Evolutionary conservation across 92 coral and sea anemone species (phyloP), one percentile per base, ranked within the genome.

Genomic region (Muricea muricata): DNA sequence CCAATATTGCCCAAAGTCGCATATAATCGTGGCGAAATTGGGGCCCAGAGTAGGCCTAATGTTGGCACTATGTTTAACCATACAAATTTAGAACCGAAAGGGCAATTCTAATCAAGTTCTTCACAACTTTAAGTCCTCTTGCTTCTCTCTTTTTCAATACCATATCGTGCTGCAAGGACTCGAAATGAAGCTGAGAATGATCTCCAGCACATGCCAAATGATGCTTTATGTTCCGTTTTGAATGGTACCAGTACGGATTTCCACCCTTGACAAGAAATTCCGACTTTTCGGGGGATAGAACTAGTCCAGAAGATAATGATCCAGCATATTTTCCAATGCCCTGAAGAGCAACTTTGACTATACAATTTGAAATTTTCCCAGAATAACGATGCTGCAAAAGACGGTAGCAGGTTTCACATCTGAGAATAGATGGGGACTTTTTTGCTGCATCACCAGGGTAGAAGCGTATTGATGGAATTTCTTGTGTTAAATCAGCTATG

Each of bases 251-350:
- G 10, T 42, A 73, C 13, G 14, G 4, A 39, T 73, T 73, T 47
- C 57, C 32, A 7, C 79, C 79, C 20, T 2, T 45, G 0, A 73
- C 34, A 7, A 73, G 33, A 7, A n/a, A n/a, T 14, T 74, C 80
- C 28, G 80, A 23, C 21, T 74, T 74, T 14, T 50, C 80, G 7
- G 63, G 41, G 4, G 23, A 46, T 2, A 74, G 20, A n/a, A 74
- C 1, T 1, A 74, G 37, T 0, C 80, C 63, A 3, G 80, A 74
- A 6, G 80, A 46, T 2, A 74, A 17, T 26, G 80, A 74, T 0
- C 80, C 80, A 47, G 80, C 25, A 25, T 74, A 74, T 30, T 74
- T 74, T 1, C 63, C 63, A 24, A 74, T 48, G 20, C 80, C 35
- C 28, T 15, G 42, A 0, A 74, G 40, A 10, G 80, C 80, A 47